Evolutionary conservation across 2,888 invertebrate species (phyloP), one percentile per base, ranked within the genome.

Genomic region (Mesochorus sp.): DNA sequence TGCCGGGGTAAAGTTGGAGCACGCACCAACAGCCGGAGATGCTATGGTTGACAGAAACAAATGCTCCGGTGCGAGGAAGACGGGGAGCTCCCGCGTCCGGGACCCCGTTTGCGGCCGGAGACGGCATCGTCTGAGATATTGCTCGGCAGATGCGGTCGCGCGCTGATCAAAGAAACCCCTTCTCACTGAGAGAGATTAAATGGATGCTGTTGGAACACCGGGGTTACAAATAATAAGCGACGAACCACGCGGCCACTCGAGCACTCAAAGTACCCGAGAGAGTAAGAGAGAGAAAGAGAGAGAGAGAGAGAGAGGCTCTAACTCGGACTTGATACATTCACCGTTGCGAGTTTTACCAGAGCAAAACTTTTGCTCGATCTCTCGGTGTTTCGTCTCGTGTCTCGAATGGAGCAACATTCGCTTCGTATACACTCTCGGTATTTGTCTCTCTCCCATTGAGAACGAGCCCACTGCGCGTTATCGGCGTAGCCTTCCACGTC

Each of bases 131-230:
- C 87, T 89, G 89, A 89, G 89, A 89, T 89, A 89, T 89, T 89
- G 87, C 88, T 84, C 86, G 86, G 88, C 89, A 89, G 89, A 89
- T 89, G 89, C 89, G 89, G 89, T 89, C 88, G 89, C 89, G 89
- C 88, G 88, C 86, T 89, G 89, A 89, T 89, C 89, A 89, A 89
- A 89, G 89, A 89, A 89, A 89, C 88, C 85, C n/a, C 88, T 88
- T 85, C 87, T 88, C 88, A 87, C 86, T 87, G 88, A 87, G 88
- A 89, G 88, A 89, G 89, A 89, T 89, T 89, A 89, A 89, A 89
- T 89, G 88, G 87, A 89, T 88, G 87, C 89, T 88, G 89, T 87
- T 87, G 88, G 87, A 88, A 87, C 88, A 85, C 87, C 86, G 83
- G 81, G 86, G 86, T 85, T 87, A 88, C 89, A 89, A 89, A 89